Conservation (phyloP, 1,140 invertebrate species). For the Rhagoletis zephyria region DNA sequence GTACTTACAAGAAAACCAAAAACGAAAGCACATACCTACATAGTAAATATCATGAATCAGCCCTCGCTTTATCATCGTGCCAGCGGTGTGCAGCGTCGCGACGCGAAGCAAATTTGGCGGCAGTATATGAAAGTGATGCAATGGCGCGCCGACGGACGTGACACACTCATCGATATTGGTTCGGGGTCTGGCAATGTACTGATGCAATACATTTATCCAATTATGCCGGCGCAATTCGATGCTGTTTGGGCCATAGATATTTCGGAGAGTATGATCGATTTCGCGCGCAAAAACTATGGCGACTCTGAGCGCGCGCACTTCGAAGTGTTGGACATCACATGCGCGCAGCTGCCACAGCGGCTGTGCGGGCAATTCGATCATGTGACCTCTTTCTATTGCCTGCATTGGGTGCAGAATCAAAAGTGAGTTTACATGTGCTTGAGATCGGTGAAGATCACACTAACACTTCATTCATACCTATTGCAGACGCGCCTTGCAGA, state of each 20-base stretch:
- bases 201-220: slow-evolving; percentile 78
- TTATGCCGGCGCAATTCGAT: slow-evolving; percentile 76
- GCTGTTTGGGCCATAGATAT: slow-evolving; percentile 79
- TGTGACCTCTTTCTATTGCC: slow-evolving; percentile 85
- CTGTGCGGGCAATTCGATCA: slow-evolving; percentile 78
- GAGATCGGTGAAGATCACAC: neutral
- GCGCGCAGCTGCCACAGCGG: slow-evolving; percentile 64
- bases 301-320: slow-evolving; percentile 75
- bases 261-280: slow-evolving; percentile 80
- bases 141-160: slow-evolving; percentile 76
- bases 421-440: neutral
- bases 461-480: slow-evolving; percentile 77
- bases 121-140: slow-evolving; percentile 78
- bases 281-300: slow-evolving; percentile 62
- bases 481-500: slow-evolving; percentile 78
- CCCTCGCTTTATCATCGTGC: slow-evolving; percentile 72
- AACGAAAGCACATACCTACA: neutral
- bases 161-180: slow-evolving; percentile 62
- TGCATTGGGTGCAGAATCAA: slow-evolving; percentile 87
- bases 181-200: slow-evolving; percentile 84
- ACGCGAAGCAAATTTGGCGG: slow-evolving; percentile 79
- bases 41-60: slow-evolving; percentile 62
- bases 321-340: slow-evolving; percentile 79
- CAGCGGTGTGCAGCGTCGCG: slow-evolving; percentile 80
- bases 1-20: neutral